Conservation (phyloP, 2,797 vertebrate species). For the Austrolebias charrua region DNA sequence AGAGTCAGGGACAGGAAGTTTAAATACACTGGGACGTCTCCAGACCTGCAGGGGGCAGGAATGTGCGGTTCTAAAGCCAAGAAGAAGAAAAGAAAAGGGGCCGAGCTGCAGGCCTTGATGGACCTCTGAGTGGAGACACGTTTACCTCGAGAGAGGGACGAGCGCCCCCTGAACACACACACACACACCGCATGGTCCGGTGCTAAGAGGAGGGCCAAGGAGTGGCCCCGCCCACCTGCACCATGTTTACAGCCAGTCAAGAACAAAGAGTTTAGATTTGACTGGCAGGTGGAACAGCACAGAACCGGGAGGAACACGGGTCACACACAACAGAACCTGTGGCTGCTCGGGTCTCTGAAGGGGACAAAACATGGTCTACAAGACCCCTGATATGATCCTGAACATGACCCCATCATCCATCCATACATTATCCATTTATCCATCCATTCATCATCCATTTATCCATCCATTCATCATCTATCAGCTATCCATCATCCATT, state of each 20-base stretch:
- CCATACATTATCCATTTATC: too few species aligned
- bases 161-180: conserved; percentile 24
- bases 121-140: conserved; percentile 70
- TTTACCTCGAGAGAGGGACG: conserved; percentile 62
- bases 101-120: conserved; percentile 70
- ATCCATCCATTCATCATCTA: too few species aligned
- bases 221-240: conserved; percentile 35
- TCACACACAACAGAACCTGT: background rate
- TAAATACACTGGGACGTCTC: too few species aligned
- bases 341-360: background rate
- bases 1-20: too few species aligned
- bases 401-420: too few species aligned
- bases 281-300: conserved; percentile 36
- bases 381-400: too few species aligned
- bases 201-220: conserved; percentile 69
- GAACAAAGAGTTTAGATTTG: conserved; percentile 66
- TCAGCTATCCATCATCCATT: too few species aligned
- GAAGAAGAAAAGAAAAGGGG: conserved; percentile 59
- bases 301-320: conserved; percentile 17
- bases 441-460: too few species aligned
- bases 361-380: too few species aligned
- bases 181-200: conserved; percentile 44
- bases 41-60: too few species aligned
- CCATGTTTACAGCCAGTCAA: conserved; percentile 64
- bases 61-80: too few species aligned